Percentiles rank a stretch among this genome's conserved stretches.
Conservation (phyloP, 2,888 invertebrate species). For the Pheosia gnoma region DNA sequence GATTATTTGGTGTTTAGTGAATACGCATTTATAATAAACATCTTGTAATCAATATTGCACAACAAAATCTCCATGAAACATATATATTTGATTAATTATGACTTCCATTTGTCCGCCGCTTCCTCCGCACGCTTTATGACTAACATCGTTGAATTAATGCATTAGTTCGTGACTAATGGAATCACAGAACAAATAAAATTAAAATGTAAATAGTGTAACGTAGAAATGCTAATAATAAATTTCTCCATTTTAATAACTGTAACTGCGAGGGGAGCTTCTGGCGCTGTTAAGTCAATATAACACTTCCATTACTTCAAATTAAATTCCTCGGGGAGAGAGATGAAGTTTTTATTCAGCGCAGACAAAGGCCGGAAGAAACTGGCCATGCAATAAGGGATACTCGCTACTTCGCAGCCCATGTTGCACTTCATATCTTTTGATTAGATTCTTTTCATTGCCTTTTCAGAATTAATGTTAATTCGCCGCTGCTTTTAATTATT, state of each 20-base stretch:
- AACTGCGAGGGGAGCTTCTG: conserved; percentile 79
- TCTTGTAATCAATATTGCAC: background rate
- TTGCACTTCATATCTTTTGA: conserved; percentile 40
- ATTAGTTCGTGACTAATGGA: conserved; percentile 79
- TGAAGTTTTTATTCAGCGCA: conserved; percentile 80
- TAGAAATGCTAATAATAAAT: conserved; percentile 83
- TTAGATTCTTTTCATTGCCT: conserved; percentile 21
- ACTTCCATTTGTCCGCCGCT: conserved; percentile 39
- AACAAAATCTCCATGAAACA: conserved; percentile 27
- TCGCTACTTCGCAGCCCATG: conserved; percentile 34
- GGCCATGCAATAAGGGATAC: conserved; percentile 53
- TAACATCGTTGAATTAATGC: conserved; percentile 71
- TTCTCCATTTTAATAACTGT: conserved; percentile 85
- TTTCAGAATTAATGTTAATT: conserved; percentile 9
- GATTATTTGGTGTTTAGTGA: no score
- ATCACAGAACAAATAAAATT: conserved; percentile 84
- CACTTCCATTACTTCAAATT: conserved; percentile 84
- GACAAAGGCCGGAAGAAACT: conserved; percentile 71
- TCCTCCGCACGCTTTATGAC: conserved; percentile 48
- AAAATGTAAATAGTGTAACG: conserved; percentile 82
- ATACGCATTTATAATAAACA: no score
- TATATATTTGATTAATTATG: conserved; percentile 54
- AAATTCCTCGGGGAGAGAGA: conserved; percentile 82
- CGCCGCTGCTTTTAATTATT: conserved; percentile 13
- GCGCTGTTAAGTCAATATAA: conserved; percentile 84